Base-by-base conservation (phyloP, 1,140 invertebrate genomes). In the Trinorchestia longiramus region DNA sequence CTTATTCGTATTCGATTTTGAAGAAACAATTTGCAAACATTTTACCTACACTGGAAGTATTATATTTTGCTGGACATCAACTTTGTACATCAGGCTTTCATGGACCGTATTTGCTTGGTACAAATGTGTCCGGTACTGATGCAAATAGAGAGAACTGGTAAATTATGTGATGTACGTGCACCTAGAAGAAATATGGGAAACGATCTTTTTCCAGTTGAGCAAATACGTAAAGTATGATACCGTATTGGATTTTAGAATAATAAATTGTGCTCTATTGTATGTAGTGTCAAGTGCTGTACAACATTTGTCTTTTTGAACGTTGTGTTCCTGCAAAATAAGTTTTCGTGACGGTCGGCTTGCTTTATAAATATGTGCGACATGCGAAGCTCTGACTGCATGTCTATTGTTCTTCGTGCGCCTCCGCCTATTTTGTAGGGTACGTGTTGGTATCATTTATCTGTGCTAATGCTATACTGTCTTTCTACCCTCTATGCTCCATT, bases 321-420 rank as follows among this genome's bases (percentile, higher is more conserved):
- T 36, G 28, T 77, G 62, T 77, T 77, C 62, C 36, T 19, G 8
- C 62, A 36, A 77, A 77, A 36, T 53, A 53, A 8, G 47, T 53
- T 53, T 53, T 53, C 47, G 47, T 53, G 47, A 53, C 47, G 47
- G 6, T 19, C 15, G 8, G 36, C 28, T 15, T n/a, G n/a, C n/a
- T 77, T 77, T 77, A 77, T 77, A 77, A 77, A 77, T 77, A 77
- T 36, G 62, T 77, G 62, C 62, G 62, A 77, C 62, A 77, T 77
- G 62, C 36, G 28, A 77, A 77, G 62, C 62, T 77, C 28, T 77
- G 62, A 77, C 62, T 77, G 62, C 62, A 11, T 3, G 62, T 1
- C 62, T 77, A 77, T 77, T 77, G 62, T 77, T 36, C 28, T 11
- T 77, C 3, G 62, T 53, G 47, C 47, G 19, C 47, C 47, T 53